Conservation (phyloP, 2,888 invertebrate species). For the Sarcophaga rosellei region DNA sequence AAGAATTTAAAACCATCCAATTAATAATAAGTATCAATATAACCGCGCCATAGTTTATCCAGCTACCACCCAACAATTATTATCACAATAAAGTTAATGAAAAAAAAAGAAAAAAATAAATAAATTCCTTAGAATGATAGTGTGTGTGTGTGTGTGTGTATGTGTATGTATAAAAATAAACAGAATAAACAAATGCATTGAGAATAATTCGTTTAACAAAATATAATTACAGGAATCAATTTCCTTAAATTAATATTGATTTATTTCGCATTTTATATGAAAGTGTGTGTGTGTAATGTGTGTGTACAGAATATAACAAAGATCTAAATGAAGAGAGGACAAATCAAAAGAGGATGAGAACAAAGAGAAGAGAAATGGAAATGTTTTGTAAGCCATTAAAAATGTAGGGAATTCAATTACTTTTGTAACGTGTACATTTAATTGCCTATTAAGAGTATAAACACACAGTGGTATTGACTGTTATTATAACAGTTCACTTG, state of each 20-base stretch:
- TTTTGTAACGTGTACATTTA: slow-evolving; percentile 80
- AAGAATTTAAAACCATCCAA: no score
- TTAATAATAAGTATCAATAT: no score
- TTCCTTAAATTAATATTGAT: slow-evolving; percentile 68
- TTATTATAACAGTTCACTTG: background rate
- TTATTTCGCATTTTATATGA: slow-evolving; percentile 42
- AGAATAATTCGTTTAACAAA: slow-evolving; percentile 57
- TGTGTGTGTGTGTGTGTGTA: no score
- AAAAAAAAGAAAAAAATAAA: slow-evolving; percentile 45
- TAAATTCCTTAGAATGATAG: background rate
- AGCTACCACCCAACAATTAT: no score
- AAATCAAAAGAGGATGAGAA: background rate
- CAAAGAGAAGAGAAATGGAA: slow-evolving; percentile 8
- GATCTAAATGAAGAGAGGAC: background rate
- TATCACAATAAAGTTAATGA: no score
- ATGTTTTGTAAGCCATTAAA: slow-evolving; percentile 74
- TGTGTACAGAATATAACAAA: background rate
- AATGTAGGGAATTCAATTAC: slow-evolving; percentile 78
- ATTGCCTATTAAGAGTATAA: slow-evolving; percentile 79
- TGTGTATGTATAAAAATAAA: slow-evolving; percentile 26
- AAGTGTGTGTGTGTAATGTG: background rate
- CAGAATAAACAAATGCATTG: slow-evolving; percentile 40
- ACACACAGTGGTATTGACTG: slow-evolving; percentile 40
- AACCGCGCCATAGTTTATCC: no score
- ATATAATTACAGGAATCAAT: slow-evolving; percentile 67